A percentile compares a stretch with the other conserved stretches of the same genome.
phyloP scores from a whole-genome alignment of 2,888 invertebrate species.

The Eueremaeus valkanovi region DNA sequence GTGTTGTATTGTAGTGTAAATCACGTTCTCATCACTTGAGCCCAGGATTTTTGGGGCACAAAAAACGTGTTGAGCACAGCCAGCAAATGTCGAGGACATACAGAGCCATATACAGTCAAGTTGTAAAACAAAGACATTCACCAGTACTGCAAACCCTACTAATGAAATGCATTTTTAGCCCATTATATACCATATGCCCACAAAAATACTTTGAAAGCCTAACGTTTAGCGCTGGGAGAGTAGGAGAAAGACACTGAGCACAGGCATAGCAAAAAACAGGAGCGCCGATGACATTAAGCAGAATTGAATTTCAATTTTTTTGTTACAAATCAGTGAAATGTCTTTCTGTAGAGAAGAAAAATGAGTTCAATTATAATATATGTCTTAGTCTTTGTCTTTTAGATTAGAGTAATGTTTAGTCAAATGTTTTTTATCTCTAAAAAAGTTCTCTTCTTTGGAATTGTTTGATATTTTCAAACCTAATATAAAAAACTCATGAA shows the following conservation, averaged over 20 bases:
- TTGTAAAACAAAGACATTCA: slow-evolving; percentile 7
- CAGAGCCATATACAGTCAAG: background rate
- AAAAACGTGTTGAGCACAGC: slow-evolving; percentile 1
- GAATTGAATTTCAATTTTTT: background rate
- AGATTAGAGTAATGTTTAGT: too few species aligned
- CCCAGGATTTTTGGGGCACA: background rate
- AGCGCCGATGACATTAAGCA: slow-evolving; percentile 8
- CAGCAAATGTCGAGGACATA: background rate
- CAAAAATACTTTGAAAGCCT: background rate
- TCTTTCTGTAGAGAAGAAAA: background rate
- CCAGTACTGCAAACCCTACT: too few species aligned
- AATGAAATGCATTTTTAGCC: slow-evolving; percentile 12
- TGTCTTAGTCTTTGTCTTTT: too few species aligned
- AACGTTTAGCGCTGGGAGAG: background rate
- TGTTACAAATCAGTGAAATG: background rate
- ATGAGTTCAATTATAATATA: too few species aligned
- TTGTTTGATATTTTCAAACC: too few species aligned
- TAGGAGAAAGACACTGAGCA: background rate
- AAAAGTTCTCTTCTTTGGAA: background rate
- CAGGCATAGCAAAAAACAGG: slow-evolving; percentile 10
- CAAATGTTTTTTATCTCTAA: too few species aligned
- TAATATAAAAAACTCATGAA: slow-evolving; percentile 2
- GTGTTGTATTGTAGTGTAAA: background rate
- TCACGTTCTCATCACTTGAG: background rate
- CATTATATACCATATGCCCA: slow-evolving; percentile 19